Conservation (phyloP, 2,888 invertebrate genomes). For the Marasmarcha lunaedactyla region DNA sequence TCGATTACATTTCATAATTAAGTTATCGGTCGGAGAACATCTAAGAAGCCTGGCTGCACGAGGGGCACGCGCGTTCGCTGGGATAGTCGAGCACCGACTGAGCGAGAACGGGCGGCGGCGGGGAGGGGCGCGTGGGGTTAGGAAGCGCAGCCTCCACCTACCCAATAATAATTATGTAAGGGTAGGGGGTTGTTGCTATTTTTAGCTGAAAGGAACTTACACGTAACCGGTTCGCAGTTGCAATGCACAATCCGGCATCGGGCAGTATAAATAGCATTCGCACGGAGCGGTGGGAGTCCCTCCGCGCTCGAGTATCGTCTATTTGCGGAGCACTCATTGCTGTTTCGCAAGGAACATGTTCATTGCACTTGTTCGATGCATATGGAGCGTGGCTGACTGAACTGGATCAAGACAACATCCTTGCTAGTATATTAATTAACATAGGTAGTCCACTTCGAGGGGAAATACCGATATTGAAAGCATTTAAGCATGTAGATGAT, state of each 20-base stretch:
- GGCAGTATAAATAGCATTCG: constrained; percentile 31
- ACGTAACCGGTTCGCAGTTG: constrained; percentile 34
- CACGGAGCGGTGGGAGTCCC: constrained; percentile 23
- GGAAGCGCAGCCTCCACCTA: constrained; percentile 56
- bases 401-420: background rate
- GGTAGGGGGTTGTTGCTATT: constrained; percentile 54
- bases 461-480: too few relatives aligned
- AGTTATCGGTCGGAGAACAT: background rate
- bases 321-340: constrained; percentile 39
- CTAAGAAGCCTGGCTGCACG: background rate
- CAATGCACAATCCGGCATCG: constrained; percentile 17
- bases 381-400: constrained; percentile 1
- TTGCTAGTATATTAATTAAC: too few relatives aligned
- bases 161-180: constrained; percentile 58
- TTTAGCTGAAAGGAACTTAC: constrained; percentile 40
- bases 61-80: background rate
- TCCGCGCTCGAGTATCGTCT: constrained; percentile 31
- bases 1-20: background rate
- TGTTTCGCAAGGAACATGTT: constrained; percentile 31
- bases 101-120: constrained; percentile 10
- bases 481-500: too few relatives aligned
- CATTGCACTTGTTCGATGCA: constrained; percentile 20
- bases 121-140: constrained; percentile 19
- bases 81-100: background rate
- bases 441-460: too few relatives aligned